phyloP scores from a whole-genome alignment of 2,797 vertebrate genomes.

The Xiphorhynchus erythropygius region DNA sequence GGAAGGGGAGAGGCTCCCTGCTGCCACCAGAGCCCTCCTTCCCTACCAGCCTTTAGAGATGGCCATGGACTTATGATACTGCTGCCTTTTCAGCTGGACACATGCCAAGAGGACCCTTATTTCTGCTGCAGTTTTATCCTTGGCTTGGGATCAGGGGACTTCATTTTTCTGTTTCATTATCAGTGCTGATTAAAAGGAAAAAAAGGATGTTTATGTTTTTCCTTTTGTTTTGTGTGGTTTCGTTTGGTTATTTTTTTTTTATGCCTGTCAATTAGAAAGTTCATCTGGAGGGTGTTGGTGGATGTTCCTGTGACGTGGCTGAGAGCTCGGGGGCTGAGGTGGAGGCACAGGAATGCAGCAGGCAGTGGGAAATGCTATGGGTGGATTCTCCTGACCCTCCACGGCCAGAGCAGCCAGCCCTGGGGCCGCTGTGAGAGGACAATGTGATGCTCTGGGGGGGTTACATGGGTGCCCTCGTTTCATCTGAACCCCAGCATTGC shows the following conservation, averaged over 20 bases:
- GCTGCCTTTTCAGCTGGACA: background rate
- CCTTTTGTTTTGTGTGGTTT: background rate
- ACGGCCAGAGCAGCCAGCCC: fast-evolving
- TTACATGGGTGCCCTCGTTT: background rate
- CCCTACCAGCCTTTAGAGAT: background rate
- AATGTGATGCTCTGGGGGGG: background rate
- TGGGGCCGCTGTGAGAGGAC: background rate
- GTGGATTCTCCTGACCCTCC: background rate
- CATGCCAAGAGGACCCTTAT: background rate
- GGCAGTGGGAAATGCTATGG: fast-evolving
- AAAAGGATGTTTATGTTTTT: background rate
- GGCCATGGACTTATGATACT: background rate
- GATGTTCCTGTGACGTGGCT: fast-evolving
- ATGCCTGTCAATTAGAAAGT: background rate
- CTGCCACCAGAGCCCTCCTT: background rate
- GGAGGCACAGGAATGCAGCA: fast-evolving
- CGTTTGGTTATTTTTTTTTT: background rate
- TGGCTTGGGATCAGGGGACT: slow-evolving; percentile 10
- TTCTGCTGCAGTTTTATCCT: slow-evolving; percentile 17
- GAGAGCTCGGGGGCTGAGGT: background rate
- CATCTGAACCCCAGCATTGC: background rate
- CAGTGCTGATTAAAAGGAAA: slow-evolving; percentile 39
- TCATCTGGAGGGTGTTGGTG: background rate
- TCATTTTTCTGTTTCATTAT: slow-evolving; percentile 6
- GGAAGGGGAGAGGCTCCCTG: slow-evolving; percentile 35